phyloP scores from a whole-genome alignment of 2,888 invertebrate genomes.

The Prostheceraeus crozeri region DNA sequence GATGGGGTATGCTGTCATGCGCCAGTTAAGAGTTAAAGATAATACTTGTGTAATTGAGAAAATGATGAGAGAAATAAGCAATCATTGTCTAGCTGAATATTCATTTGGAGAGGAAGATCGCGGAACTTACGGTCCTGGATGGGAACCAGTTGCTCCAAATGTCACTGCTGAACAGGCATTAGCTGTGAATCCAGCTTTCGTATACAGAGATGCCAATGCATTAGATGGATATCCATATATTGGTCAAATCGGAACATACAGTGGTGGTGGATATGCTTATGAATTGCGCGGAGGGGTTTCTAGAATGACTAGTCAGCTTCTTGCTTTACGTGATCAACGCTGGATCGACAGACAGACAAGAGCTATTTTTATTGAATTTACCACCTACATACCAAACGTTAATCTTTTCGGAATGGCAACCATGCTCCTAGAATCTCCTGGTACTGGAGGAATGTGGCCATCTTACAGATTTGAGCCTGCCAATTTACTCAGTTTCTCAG shows the following conservation, averaged over 20 bases:
- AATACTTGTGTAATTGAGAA: conserved; percentile 30
- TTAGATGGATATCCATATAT: conserved; percentile 57
- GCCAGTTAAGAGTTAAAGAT: conserved; percentile 58
- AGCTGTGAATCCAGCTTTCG: conserved; percentile 44
- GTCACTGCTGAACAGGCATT: conserved; percentile 37
- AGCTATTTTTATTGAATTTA: conserved; percentile 60
- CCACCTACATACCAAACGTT: conserved; percentile 58
- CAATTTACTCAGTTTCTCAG: conserved; percentile 50
- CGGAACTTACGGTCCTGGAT: conserved; percentile 45
- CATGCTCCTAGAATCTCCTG: conserved; percentile 51
- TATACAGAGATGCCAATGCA: conserved; percentile 43
- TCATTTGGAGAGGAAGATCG: conserved; percentile 46
- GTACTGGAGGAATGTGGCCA: conserved; percentile 49
- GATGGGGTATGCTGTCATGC: conserved; percentile 60
- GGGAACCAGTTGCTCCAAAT: conserved; percentile 41
- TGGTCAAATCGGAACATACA: conserved; percentile 56
- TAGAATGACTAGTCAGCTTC: conserved; percentile 47
- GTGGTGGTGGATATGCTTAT: conserved; percentile 59
- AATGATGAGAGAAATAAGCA: not conserved
- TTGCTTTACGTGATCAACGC: conserved; percentile 49
- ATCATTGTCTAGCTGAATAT: not conserved
- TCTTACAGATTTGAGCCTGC: conserved; percentile 53
- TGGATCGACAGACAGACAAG: conserved; percentile 60
- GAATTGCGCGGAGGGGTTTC: conserved; percentile 49
- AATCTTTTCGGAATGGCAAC: conserved; percentile 53